Evolutionary conservation across 2,797 vertebrate genomes (phyloP).

Genomic region (Myotis myotis): DNA sequence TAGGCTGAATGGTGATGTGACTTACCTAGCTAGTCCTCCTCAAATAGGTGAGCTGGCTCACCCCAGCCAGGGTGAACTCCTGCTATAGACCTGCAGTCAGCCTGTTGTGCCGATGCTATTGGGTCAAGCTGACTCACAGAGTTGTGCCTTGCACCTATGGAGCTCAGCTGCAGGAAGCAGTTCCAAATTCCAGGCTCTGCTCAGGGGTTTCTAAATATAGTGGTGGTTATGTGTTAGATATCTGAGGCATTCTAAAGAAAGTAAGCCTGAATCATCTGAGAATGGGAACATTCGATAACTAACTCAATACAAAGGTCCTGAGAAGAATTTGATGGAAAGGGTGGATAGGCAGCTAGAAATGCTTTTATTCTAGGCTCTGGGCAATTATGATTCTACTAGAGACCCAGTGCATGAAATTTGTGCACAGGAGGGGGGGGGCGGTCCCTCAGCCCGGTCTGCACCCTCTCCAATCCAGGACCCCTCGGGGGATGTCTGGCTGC

Average conservation of each 20-base stretch:
- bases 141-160: not conserved
- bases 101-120: not conserved
- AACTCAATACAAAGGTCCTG: constrained; percentile 11
- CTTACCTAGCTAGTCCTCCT: constrained; percentile 18
- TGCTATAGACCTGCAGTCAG: not conserved
- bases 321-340: not conserved
- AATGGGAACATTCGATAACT: not conserved
- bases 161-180: not conserved
- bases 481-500: too few species aligned
- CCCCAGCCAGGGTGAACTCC: not conserved
- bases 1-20: not conserved
- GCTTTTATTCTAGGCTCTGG: constrained; percentile 34
- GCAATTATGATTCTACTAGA: not conserved
- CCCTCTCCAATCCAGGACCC: too few species aligned
- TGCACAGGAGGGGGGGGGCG: too few species aligned
- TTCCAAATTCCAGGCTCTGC: constrained; percentile 26
- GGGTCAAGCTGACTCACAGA: not conserved
- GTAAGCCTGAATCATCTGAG: constrained; percentile 14
- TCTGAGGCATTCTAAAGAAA: constrained; percentile 50
- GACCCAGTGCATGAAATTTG: too few species aligned
- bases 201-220: constrained; percentile 57
- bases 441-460: too few species aligned
- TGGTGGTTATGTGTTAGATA: constrained; percentile 27
- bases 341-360: not conserved
- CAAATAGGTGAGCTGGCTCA: not conserved